These are phyloP conservation scores for Hycleus cichorii DNA, from an alignment of 1,140 invertebrate species.

Conservation along the genomic window DNA sequence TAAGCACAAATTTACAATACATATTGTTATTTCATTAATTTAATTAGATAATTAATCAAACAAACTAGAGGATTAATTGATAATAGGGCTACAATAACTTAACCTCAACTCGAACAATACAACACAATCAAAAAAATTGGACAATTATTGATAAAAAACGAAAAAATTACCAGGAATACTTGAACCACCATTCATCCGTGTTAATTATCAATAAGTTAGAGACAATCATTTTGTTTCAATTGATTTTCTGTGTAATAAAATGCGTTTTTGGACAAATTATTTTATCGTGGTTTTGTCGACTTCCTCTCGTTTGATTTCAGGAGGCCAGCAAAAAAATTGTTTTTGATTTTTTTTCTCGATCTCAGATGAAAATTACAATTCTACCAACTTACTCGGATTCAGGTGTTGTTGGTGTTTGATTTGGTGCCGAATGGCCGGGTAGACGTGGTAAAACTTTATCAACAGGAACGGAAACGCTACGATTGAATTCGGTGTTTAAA, in stretches of 20 bases:
- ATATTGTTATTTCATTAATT: no score
- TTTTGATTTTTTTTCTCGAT: not conserved
- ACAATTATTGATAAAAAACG: not conserved
- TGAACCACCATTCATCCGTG: constrained; percentile 27
- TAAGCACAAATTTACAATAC: not conserved
- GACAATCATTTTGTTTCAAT: constrained; percentile 17
- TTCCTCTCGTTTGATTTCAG: no score
- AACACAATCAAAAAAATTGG: no score
- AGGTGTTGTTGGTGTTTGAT: constrained; percentile 55
- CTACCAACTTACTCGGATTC: constrained; percentile 44
- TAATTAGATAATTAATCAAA: no score
- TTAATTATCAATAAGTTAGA: constrained; percentile 18
- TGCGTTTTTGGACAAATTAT: no score
- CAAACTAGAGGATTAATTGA: no score
- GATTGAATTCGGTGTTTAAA: constrained; percentile 60
- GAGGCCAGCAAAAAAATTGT: no score
- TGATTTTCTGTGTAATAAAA: not conserved
- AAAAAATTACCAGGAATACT: constrained; percentile 29
- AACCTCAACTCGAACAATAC: no score
- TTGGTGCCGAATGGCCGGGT: constrained; percentile 32
- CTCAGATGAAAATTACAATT: not conserved
- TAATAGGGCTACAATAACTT: no score
- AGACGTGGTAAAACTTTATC: constrained; percentile 47
- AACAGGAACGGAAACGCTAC: constrained; percentile 79
- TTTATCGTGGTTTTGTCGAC: no score